phyloP scores from a whole-genome alignment of 2,888 invertebrate species.

The Troides helena region DNA sequence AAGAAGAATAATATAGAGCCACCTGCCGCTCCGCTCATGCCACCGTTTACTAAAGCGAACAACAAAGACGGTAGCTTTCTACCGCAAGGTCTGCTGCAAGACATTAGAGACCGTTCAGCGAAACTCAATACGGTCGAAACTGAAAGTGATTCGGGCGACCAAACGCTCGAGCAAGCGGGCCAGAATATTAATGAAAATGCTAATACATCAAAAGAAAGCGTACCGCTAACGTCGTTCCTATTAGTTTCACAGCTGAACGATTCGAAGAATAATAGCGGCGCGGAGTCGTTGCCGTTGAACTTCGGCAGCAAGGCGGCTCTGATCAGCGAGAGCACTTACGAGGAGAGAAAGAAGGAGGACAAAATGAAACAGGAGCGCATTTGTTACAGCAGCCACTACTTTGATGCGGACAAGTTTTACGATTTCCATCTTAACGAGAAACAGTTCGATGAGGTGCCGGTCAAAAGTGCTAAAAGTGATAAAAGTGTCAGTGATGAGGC shows the following conservation, averaged over 20 bases:
- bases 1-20: slow-evolving; percentile 57
- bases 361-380: slow-evolving; percentile 67
- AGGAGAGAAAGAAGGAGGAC: slow-evolving; percentile 81
- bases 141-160: slow-evolving; percentile 62
- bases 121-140: slow-evolving; percentile 74
- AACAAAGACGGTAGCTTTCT: slow-evolving; percentile 76
- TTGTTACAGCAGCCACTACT: slow-evolving; percentile 79
- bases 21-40: slow-evolving; percentile 59
- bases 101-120: slow-evolving; percentile 83
- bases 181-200: slow-evolving; percentile 73
- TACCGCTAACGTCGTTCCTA: slow-evolving; percentile 75
- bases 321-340: slow-evolving; percentile 84
- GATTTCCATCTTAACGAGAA: slow-evolving; percentile 91
- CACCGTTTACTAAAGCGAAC: slow-evolving; percentile 53
- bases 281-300: slow-evolving; percentile 53
- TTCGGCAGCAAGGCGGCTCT: slow-evolving; percentile 66
- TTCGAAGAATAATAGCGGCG: slow-evolving; percentile 52
- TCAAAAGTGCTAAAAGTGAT: slow-evolving; percentile 71
- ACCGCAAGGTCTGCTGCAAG: slow-evolving; percentile 84
- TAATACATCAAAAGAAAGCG: slow-evolving; percentile 74
- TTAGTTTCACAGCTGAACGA: slow-evolving; percentile 76
- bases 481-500: slow-evolving; percentile 69
- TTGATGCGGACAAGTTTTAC: slow-evolving; percentile 89
- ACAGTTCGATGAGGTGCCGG: slow-evolving; percentile 70
- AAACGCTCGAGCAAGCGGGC: slow-evolving; percentile 58